Evolutionary conservation across 2,888 invertebrate species (phyloP).

Genomic region (Tinea semifulvella): DNA sequence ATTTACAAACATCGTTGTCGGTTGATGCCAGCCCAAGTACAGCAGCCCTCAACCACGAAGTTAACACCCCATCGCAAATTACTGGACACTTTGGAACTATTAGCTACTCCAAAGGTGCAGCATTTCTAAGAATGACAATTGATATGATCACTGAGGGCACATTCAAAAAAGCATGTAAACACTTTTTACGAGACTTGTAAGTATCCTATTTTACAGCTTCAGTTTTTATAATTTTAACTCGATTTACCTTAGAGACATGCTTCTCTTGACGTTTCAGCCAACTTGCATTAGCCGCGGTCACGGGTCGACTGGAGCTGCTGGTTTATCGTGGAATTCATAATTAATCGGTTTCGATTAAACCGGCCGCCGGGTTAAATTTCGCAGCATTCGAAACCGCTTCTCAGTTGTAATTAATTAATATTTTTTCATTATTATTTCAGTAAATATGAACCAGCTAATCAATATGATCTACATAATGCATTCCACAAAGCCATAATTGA

Average conservation of each 20-base stretch:
- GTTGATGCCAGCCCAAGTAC: slow-evolving; percentile 43
- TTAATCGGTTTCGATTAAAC: too few relatives aligned
- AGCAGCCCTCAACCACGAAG: slow-evolving; percentile 68
- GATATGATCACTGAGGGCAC: slow-evolving; percentile 42
- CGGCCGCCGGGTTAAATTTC: too few relatives aligned
- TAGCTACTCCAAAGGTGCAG: slow-evolving; percentile 73
- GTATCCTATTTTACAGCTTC: slow-evolving; percentile 23
- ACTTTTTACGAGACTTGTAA: slow-evolving; percentile 60
- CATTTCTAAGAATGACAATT: slow-evolving; percentile 48
- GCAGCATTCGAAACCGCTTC: too few relatives aligned
- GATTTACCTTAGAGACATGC: too few relatives aligned
- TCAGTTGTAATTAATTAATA: too few relatives aligned
- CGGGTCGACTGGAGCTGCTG: too few relatives aligned
- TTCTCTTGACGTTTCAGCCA: too few relatives aligned
- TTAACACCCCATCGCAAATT: slow-evolving; percentile 70
- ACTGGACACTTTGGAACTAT: slow-evolving; percentile 72
- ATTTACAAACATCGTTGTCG: slow-evolving; percentile 70
- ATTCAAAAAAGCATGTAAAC: slow-evolving; percentile 35
- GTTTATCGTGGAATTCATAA: too few relatives aligned
- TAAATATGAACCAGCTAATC: slow-evolving; percentile 46
- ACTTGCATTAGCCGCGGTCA: too few relatives aligned
- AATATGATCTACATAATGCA: slow-evolving; percentile 54
- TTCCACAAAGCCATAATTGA: slow-evolving; percentile 44
- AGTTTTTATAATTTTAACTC: too few relatives aligned
- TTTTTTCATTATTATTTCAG: slow-evolving; percentile 39